phyloP scores from a whole-genome alignment of 2,113 vertebrate genomes.

The Enhydra lutris region DNA sequence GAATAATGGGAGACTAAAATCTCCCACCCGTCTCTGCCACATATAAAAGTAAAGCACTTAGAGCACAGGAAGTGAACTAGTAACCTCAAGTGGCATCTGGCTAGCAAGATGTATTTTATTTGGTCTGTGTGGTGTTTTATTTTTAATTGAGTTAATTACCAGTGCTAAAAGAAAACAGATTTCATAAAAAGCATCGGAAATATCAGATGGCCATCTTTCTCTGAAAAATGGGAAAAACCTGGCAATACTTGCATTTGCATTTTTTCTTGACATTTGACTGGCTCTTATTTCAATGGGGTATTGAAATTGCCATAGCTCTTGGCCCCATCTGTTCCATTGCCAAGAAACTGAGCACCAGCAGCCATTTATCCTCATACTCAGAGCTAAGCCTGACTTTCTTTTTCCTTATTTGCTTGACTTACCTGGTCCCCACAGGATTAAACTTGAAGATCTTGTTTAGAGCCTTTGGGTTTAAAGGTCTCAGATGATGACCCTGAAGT shows the following conservation, averaged over 20 bases:
- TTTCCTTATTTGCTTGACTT: background rate
- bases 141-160: background rate
- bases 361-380: background rate
- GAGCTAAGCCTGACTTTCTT: background rate
- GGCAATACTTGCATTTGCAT: background rate
- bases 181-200: conserved; percentile 19
- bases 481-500: conserved; percentile 30
- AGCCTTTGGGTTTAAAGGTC: background rate
- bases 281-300: background rate
- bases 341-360: background rate
- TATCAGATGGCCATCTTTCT: background rate
- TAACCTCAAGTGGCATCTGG: background rate
- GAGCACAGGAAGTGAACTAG: background rate
- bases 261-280: background rate
- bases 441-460: background rate
- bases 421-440: background rate
- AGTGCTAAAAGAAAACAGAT: background rate
- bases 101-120: background rate
- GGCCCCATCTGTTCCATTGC: background rate
- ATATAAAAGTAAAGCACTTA: background rate
- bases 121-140: background rate
- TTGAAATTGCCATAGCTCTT: background rate
- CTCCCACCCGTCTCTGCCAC: background rate
- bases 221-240: background rate
- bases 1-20: background rate